Evolutionary conservation across 2,888 invertebrate species (phyloP).

Genomic region (Pristionchus mayeri): DNA sequence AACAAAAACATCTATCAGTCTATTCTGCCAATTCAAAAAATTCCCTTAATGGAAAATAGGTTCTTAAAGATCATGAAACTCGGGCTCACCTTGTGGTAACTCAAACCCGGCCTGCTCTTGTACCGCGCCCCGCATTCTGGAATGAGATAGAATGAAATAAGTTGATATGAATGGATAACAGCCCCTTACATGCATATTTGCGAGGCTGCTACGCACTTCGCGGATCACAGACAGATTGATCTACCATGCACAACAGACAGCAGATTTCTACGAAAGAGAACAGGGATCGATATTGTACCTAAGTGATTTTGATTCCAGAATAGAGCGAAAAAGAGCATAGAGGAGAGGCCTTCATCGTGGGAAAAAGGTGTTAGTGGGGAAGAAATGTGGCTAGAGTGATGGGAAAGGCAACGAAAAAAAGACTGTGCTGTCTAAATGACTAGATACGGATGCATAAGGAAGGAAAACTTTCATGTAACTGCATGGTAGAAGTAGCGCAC

Average conservation of each 20-base stretch:
- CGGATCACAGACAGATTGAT: no score
- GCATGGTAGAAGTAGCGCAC: constrained; percentile 21
- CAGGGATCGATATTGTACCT: not conserved
- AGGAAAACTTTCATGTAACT: not conserved
- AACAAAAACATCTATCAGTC: no score
- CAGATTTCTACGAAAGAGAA: not conserved
- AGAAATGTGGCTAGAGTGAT: not conserved
- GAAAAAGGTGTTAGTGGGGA: not conserved
- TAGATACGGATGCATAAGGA: no score
- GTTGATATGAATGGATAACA: not conserved
- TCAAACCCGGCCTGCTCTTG: constrained; percentile 95
- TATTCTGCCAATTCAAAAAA: no score
- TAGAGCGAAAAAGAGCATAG: not conserved
- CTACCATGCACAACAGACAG: constrained; percentile 28
- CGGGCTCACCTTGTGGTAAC: constrained; percentile 91
- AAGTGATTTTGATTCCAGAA: no score
- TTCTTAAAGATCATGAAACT: not conserved
- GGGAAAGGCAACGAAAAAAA: not conserved
- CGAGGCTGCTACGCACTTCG: constrained; percentile 37
- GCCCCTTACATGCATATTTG: not conserved
- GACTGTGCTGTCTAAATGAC: no score
- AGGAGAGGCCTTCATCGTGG: constrained; percentile 51
- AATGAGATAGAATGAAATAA: constrained; percentile 48
- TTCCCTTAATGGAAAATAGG: no score
- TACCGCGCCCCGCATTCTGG: constrained; percentile 89